Evolutionary conservation across 2,797 vertebrate genomes (phyloP), one percentile per base, ranked within the genome.

Genomic region (Peromyscus attwateri): DNA sequence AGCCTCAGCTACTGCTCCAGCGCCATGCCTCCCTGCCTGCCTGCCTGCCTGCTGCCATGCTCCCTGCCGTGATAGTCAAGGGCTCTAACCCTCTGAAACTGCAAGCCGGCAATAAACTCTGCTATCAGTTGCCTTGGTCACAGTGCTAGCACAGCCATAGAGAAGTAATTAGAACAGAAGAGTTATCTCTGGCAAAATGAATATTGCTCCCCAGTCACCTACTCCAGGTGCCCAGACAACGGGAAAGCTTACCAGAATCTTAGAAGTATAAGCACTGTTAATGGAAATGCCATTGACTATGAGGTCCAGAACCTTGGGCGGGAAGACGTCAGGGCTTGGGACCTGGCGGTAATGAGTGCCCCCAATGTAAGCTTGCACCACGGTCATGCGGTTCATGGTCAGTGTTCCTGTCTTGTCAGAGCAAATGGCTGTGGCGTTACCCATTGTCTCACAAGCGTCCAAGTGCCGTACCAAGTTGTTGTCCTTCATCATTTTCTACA

Each of bases 401-500:
- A 99, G 98, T 0, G 99, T 99, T 76, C 99, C 99, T 0, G 99
- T 99, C 98, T 99, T 99, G 98, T 99, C 99, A 0, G 99, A 99
- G 98, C 99, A 99, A 98, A 99, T 99, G 97, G 99, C 99, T 0
- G 99, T 99, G 96, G 99, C 99, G 0, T 99, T 99, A 96, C 99
- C 99, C 99, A 99, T 99, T 2, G 99, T 99, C 98, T 99, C 99
- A 0, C 99, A 99, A 0, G 99, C 99, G 0, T 99, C 99, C 98
- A 99, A 95, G 98, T 99, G 99, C 64, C 99, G 99, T 84, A 99
- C 99, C 70, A 99, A 98, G 98, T 99, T 99, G 97, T 99, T 99
- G 98, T 99, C 99, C 97, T 99, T 99, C 99, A 99, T 99, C 99
- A 99, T 99, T 99, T 99, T 99, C 99, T 99, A 97, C 93, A 0